Evolutionary conservation across 2,113 vertebrate genomes (phyloP), one percentile per base, ranked within the genome.

Genomic region (Ramphastos sulfuratus): DNA sequence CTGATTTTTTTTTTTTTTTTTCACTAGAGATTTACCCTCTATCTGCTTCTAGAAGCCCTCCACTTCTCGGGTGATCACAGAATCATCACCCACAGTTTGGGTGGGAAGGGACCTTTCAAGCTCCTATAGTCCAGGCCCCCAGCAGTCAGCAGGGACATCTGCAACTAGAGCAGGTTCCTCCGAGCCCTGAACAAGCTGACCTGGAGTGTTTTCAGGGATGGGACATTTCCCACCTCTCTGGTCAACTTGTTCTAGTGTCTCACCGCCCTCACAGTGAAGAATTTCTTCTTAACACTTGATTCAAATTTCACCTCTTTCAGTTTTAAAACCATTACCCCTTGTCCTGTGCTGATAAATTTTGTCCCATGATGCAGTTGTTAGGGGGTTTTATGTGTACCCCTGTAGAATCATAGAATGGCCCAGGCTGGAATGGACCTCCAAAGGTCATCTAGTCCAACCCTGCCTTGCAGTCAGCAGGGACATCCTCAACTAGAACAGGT

Each of bases 331-430:
- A 4, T 69, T 33, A 33, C 21, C 44, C 31, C 66, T 24, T n/a
- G 30, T 48, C 30, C 14, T 50, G 4, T 50, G 66, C 13, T 31
- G 10, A 6, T 39, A 55, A 69, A 28, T 65, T 82, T 66, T 82
- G 39, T 55, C 21, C 17, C 11, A 1, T 37, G 5, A 4, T 54
- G 1, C 2, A 8, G 2, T 0, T 24, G 2, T 33, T 78, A 54
- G 12, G 24, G 52, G 10, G 12, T 54, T 48, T 83, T 80, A 58
- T 82, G 18, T 72, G 42, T 70, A 15, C 46, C 12, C 27, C 5
- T 52, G 63, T 35, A 59, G 42, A 42, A 42, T 42, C 15, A 42
- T 15, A 42, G 42, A 42, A 15, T 46, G 44, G 44, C 18, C 44
- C 16, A 18, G 44, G 44, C 44, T 46, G 44, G 15, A 46, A 17